phyloP scores from a whole-genome alignment of 2,797 vertebrate species.

The Loriculus beryllinus region DNA sequence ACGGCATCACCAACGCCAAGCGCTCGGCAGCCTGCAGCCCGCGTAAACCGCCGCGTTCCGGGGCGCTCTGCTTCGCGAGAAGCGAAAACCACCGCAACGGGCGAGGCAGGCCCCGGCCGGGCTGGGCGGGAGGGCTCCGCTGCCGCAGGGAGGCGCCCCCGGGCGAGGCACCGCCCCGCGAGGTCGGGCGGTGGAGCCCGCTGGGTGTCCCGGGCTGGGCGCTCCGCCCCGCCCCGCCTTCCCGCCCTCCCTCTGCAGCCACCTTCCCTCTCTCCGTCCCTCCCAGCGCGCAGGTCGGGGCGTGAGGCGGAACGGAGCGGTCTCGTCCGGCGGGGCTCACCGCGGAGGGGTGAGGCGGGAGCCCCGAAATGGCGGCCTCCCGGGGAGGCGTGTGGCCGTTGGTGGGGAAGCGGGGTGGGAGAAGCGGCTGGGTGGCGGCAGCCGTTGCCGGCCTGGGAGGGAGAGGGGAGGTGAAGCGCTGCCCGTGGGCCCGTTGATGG shows the following conservation, averaged over 20 bases:
- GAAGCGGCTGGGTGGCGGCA: background rate
- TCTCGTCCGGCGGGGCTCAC: background rate
- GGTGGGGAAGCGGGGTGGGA: background rate
- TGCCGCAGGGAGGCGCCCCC: background rate
- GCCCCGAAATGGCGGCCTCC: conserved; percentile 22
- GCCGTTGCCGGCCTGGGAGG: background rate
- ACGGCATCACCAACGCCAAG: background rate
- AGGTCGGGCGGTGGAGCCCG: background rate
- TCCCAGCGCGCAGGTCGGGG: background rate
- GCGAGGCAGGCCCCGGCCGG: accelerated
- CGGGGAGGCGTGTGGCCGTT: background rate
- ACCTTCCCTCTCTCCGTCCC: background rate
- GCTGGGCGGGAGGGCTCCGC: accelerated
- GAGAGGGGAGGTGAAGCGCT: background rate
- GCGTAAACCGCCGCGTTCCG: no score
- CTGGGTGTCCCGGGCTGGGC: background rate
- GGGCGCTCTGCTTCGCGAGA: accelerated
- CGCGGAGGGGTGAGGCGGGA: background rate
- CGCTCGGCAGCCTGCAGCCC: background rate
- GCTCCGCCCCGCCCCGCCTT: background rate
- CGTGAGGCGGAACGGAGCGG: background rate
- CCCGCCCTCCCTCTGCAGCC: no score
- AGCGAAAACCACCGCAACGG: accelerated
- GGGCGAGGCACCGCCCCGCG: background rate
- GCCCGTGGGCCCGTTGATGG: background rate